These are phyloP conservation scores for Agrotis clavis DNA, from an alignment of 2,888 invertebrate species.

Conservation along the genomic window DNA sequence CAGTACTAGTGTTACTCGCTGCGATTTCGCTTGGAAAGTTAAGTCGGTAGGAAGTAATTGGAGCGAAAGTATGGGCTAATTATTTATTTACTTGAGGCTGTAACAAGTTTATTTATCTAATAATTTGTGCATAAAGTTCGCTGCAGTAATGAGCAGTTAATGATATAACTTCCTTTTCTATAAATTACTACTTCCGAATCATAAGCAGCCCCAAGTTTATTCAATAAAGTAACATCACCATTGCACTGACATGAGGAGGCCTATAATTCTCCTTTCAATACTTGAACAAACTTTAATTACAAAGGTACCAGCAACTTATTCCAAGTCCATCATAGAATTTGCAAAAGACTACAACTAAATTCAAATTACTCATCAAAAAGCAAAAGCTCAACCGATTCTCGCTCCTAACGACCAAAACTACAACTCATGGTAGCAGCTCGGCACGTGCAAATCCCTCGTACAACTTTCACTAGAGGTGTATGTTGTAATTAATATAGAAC, in stretches of 20 bases:
- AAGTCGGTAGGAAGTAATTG: slow-evolving; percentile 48
- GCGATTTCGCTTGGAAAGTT: slow-evolving; percentile 57
- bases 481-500: slow-evolving; percentile 67
- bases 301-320: not conserved
- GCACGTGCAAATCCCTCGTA: slow-evolving; percentile 54
- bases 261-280: not conserved
- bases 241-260: not conserved
- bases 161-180: not conserved
- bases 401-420: slow-evolving; percentile 3
- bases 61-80: slow-evolving; percentile 47
- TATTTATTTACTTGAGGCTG: slow-evolving; percentile 21
- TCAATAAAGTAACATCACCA: not conserved
- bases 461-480: slow-evolving; percentile 62
- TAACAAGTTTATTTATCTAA: slow-evolving; percentile 20
- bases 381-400: slow-evolving; percentile 11
- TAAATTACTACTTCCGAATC: not conserved
- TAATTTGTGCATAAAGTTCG: not conserved
- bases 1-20: slow-evolving; percentile 47
- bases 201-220: not conserved
- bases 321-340: not conserved
- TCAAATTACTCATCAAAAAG: not conserved
- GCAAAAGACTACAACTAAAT: slow-evolving; percentile 2
- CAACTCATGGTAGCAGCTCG: slow-evolving; percentile 47
- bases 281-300: not conserved
- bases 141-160: slow-evolving; percentile 3